These are phyloP conservation scores for Anableps anableps DNA, from an alignment of 2,797 vertebrate genomes.

Conservation along the genomic window DNA sequence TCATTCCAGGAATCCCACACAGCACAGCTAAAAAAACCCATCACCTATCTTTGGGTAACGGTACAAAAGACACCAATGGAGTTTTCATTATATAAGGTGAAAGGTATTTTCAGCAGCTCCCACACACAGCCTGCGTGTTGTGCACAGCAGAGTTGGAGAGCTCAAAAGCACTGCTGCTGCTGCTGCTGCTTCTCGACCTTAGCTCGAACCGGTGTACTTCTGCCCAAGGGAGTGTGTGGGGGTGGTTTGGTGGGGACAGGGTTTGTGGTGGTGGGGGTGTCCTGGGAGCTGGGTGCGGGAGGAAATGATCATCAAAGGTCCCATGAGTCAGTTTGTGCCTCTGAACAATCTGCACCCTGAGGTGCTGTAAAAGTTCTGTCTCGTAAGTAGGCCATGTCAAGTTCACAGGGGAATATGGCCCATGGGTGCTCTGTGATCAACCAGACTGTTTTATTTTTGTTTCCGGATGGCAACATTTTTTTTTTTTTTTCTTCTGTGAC, in stretches of 20 bases:
- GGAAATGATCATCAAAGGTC: slow-evolving; percentile 53
- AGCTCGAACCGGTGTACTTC: slow-evolving; percentile 43
- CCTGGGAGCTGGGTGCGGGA: slow-evolving; percentile 30
- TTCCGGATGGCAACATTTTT: slow-evolving; percentile 22
- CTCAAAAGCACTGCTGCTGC: slow-evolving; percentile 30
- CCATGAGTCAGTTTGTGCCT: slow-evolving; percentile 71
- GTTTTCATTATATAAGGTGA: slow-evolving; percentile 69
- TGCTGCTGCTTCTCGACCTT: slow-evolving; percentile 46
- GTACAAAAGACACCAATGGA: slow-evolving; percentile 47
- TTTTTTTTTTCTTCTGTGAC: slow-evolving; percentile 7
- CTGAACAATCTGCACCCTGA: slow-evolving; percentile 70
- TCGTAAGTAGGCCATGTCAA: slow-evolving; percentile 71
- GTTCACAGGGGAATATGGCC: slow-evolving; percentile 37
- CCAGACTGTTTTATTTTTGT: slow-evolving; percentile 26
- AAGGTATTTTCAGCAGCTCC: slow-evolving; percentile 54
- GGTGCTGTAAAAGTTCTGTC: slow-evolving; percentile 60
- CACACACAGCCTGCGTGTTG: slow-evolving; percentile 52
- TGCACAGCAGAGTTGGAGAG: slow-evolving; percentile 43
- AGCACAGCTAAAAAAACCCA: slow-evolving; percentile 34
- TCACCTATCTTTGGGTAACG: slow-evolving; percentile 32
- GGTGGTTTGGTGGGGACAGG: slow-evolving; percentile 31
- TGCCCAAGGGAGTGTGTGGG: slow-evolving; percentile 43
- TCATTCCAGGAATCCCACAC: slow-evolving; percentile 25
- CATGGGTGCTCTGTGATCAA: slow-evolving; percentile 49
- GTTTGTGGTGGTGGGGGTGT: slow-evolving; percentile 11